These are phyloP conservation scores for Pharmacophagus antenor DNA, from an alignment of 2,888 invertebrate genomes.

Conservation along the genomic window DNA sequence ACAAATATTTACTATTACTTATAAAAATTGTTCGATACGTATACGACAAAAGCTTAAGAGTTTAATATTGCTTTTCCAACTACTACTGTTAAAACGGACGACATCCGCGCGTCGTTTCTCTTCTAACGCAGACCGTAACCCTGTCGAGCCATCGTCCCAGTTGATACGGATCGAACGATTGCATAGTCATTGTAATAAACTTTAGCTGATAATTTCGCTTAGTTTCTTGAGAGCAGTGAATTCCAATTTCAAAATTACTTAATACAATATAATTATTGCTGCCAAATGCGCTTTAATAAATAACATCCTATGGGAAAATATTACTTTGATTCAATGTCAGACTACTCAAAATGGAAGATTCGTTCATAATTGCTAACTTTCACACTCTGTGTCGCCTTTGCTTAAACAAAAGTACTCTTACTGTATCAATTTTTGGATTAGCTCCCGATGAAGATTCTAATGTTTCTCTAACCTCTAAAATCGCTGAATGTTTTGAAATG, in stretches of 20 bases:
- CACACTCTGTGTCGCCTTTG: constrained; percentile 85
- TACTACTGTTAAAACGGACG: constrained; percentile 33
- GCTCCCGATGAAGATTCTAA: constrained; percentile 72
- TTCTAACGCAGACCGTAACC: constrained; percentile 76
- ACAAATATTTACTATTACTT: background rate
- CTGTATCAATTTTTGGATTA: constrained; percentile 83
- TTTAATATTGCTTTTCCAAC: constrained; percentile 15
- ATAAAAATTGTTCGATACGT: background rate
- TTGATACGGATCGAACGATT: constrained; percentile 75
- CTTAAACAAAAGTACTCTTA: constrained; percentile 82
- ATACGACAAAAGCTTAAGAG: background rate
- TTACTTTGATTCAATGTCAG: constrained; percentile 32
- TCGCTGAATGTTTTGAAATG: constrained; percentile 77
- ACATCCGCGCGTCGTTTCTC: constrained; percentile 65
- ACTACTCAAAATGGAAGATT: constrained; percentile 71
- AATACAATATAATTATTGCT: background rate
- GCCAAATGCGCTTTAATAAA: background rate
- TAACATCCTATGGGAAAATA: constrained; percentile 24
- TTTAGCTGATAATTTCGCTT: constrained; percentile 41
- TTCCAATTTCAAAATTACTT: constrained; percentile 41
- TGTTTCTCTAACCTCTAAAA: constrained; percentile 74
- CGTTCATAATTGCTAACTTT: constrained; percentile 80
- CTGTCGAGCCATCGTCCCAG: constrained; percentile 64
- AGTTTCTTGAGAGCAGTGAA: constrained; percentile 38
- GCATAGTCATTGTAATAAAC: constrained; percentile 65